Conservation (phyloP, 2,797 vertebrate genomes). For the Percopsis omiscomaycus region DNA sequence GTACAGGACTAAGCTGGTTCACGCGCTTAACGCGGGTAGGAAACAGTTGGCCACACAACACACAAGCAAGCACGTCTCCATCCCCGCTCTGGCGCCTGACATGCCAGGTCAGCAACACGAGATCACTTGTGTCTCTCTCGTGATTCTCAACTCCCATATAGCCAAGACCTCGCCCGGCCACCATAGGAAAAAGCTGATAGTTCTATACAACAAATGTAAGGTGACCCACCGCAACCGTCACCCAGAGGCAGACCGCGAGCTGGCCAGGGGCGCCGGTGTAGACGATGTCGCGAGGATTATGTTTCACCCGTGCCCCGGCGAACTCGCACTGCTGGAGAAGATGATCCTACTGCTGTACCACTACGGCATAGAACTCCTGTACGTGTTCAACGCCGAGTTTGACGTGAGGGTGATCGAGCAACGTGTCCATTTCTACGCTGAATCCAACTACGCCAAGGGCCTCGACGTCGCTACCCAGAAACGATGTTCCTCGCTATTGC, state of each 20-base stretch:
- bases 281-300: neutral
- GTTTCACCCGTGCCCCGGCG: conserved; percentile 1
- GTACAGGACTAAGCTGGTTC: neutral
- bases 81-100: neutral
- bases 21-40: neutral
- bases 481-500: neutral
- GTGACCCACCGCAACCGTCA: rapidly evolving
- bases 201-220: conserved; percentile 21
- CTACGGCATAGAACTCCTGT: conserved; percentile 5
- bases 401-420: conserved; percentile 27
- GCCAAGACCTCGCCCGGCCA: neutral
- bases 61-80: rapidly evolving
- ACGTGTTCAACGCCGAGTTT: conserved; percentile 32
- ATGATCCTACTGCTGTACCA: neutral
- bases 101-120: conserved; percentile 38
- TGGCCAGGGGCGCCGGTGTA: neutral
- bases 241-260: rapidly evolving
- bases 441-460: neutral
- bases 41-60: neutral
- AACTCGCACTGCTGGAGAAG: neutral
- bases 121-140: conserved; percentile 18
- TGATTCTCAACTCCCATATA: conserved; percentile 11
- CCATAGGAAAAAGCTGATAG: conserved; percentile 25
- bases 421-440: conserved; percentile 7
- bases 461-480: neutral